Evolutionary conservation across 2,888 invertebrate species (phyloP), one percentile per base, ranked within the genome.

Genomic region (Drosophila anomelani): DNA sequence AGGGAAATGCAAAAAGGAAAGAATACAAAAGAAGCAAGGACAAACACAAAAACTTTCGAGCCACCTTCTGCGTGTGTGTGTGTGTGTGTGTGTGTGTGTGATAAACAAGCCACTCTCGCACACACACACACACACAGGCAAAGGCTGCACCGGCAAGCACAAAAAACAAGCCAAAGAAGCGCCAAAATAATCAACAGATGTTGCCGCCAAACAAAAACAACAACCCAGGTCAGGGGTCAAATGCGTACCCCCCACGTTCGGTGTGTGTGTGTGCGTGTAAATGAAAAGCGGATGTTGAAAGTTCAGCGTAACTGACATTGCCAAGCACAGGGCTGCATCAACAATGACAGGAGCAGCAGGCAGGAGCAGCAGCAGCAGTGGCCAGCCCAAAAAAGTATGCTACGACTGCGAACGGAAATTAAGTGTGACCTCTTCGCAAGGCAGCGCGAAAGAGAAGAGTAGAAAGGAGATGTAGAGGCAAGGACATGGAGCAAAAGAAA

Each of bases 391-490:
- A 85, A 85, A 87, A 87, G 80, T 80, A 87, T 85, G 73, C 85
- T 73, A 79, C 59, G 75, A 76, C 77, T 84, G 81, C 71, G 74
- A 89, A 82, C 85, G 85, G 85, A 86, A 86, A 86, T 86, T 86
- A 86, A 86, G 85, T 86, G 89, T 85, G 85, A 86, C 89, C 85
- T 88, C 88, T 85, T 86, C 84, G 76, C 86, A 81, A 70, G 83
- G 79, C 76, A 77, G 78, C 68, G 75, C 36, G 43, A 20, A 41
- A 10, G n/a, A 43, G 26, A 36, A 10, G 26, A 5, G 15, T 10
- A n/a, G 17, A 17, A 23, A 59, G 44, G 38, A 20, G 10, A 26
- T 26, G 4, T 26, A 26, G n/a, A 4, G 15, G 15, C 26, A 2
- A 26, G 15, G 15, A 15, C 2, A 8, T 8, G 12, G 4, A 36